phyloP scores from a whole-genome alignment of 2,888 invertebrate species.

The Agrotis segetum region DNA sequence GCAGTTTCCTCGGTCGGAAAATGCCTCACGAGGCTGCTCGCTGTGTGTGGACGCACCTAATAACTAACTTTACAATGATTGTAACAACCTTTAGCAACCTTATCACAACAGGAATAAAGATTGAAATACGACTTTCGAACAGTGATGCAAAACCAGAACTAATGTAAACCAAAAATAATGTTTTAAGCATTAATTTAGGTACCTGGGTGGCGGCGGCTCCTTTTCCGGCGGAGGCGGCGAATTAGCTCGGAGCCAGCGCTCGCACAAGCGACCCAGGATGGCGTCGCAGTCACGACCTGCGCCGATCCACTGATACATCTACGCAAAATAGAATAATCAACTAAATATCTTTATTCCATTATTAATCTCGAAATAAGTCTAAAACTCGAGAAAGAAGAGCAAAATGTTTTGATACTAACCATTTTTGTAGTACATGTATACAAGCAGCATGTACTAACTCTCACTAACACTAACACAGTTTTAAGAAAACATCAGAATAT shows the following conservation, averaged over 20 bases:
- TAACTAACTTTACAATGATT: too few relatives aligned
- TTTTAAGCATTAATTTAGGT: slow-evolving; percentile 12
- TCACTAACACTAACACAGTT: too few relatives aligned
- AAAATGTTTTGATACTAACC: neutral
- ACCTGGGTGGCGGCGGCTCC: slow-evolving; percentile 83
- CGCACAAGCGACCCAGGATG: slow-evolving; percentile 93
- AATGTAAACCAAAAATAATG: too few relatives aligned
- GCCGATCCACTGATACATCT: slow-evolving; percentile 97
- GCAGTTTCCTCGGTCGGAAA: too few relatives aligned
- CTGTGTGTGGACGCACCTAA: too few relatives aligned
- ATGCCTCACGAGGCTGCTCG: too few relatives aligned
- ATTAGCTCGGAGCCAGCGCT: slow-evolving; percentile 94
- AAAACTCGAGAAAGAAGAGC: neutral
- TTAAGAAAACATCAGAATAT: neutral
- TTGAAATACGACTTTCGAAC: neutral
- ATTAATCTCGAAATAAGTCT: neutral
- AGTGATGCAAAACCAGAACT: neutral
- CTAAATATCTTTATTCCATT: neutral
- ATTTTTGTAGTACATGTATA: neutral
- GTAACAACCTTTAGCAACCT: neutral
- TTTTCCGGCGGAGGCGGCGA: slow-evolving; percentile 74
- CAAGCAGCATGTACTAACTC: neutral
- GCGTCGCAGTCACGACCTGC: slow-evolving; percentile 97
- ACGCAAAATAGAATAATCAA: slow-evolving; percentile 29
- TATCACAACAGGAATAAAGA: neutral